Evolutionary conservation across 2,888 invertebrate species (phyloP).

Genomic region (Nasonia oneida): DNA sequence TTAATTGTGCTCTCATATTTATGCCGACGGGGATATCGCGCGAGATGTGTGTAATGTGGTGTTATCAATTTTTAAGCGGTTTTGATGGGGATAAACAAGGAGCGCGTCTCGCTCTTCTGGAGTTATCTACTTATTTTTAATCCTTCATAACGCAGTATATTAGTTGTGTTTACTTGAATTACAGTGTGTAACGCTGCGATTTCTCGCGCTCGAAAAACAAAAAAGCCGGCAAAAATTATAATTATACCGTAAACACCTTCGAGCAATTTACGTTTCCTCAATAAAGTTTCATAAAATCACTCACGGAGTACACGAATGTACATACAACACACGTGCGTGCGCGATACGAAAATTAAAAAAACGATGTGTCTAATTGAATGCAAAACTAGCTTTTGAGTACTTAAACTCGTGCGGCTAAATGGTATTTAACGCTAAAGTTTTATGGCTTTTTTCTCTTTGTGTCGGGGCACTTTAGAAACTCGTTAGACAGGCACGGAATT

Average conservation of each 20-base stretch:
- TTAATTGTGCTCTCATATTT: neutral
- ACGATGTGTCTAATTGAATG: constrained; percentile 62
- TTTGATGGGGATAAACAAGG: neutral
- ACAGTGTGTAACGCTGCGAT: too few relatives aligned
- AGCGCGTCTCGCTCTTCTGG: neutral
- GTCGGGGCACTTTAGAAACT: constrained; percentile 62
- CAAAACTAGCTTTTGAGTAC: constrained; percentile 60
- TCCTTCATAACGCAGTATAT: too few relatives aligned
- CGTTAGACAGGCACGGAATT: constrained; percentile 63
- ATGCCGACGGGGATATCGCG: neutral
- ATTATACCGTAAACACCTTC: neutral
- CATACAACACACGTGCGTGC: neutral
- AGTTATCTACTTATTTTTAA: neutral
- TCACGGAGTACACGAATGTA: neutral
- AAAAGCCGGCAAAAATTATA: neutral
- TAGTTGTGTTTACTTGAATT: too few relatives aligned
- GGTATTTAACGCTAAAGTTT: constrained; percentile 62
- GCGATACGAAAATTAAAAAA: constrained; percentile 60
- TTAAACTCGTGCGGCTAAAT: constrained; percentile 59
- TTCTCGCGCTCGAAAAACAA: neutral
- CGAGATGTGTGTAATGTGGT: neutral
- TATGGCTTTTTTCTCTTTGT: constrained; percentile 56
- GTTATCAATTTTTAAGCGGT: neutral
- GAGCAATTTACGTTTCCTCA: neutral
- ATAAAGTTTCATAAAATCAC: constrained; percentile 27